These are phyloP conservation scores for Enteromius radiatus DNA, from an alignment of 2,797 vertebrate genomes.

Conservation along the genomic window DNA sequence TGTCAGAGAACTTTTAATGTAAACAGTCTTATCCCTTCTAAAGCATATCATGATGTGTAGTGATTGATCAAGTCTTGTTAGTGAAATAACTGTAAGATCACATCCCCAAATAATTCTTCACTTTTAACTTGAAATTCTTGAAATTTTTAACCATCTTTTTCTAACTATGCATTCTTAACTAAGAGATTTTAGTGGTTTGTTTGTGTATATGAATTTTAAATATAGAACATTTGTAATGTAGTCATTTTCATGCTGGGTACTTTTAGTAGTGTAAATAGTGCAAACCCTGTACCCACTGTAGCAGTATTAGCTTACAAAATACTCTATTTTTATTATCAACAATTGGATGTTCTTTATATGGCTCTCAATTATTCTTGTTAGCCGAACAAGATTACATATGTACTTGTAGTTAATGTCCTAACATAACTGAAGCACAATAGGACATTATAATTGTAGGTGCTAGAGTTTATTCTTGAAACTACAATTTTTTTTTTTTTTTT, in stretches of 20 bases:
- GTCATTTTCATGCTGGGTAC: slow-evolving; percentile 69
- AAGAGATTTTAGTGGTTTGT: slow-evolving; percentile 76
- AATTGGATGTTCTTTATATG: slow-evolving; percentile 67
- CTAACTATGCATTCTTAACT: slow-evolving; percentile 85
- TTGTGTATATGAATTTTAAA: slow-evolving; percentile 66
- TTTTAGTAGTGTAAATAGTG: slow-evolving; percentile 76
- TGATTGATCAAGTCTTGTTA: slow-evolving; percentile 61
- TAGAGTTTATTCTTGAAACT: slow-evolving; percentile 69
- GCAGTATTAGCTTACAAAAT: slow-evolving; percentile 72
- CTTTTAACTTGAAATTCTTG: slow-evolving; percentile 70
- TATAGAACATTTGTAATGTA: slow-evolving; percentile 73
- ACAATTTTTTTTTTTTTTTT: slow-evolving; percentile 46
- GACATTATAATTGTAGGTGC: slow-evolving; percentile 74
- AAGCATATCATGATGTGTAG: slow-evolving; percentile 70
- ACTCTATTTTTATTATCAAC: slow-evolving; percentile 75
- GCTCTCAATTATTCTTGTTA: slow-evolving; percentile 70
- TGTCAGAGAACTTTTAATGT: slow-evolving; percentile 73
- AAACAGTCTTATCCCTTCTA: slow-evolving; percentile 76
- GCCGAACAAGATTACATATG: slow-evolving; percentile 81
- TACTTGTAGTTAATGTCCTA: slow-evolving; percentile 72
- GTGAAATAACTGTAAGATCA: slow-evolving; percentile 52
- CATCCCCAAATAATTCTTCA: slow-evolving; percentile 61
- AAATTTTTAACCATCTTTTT: slow-evolving; percentile 70
- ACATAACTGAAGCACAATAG: slow-evolving; percentile 78
- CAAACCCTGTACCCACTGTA: slow-evolving; percentile 71